Percentiles rank a stretch among this genome's conserved stretches.
phyloP scores from a whole-genome alignment of 2,888 invertebrate species.

The Acanthosepion esculentum region DNA sequence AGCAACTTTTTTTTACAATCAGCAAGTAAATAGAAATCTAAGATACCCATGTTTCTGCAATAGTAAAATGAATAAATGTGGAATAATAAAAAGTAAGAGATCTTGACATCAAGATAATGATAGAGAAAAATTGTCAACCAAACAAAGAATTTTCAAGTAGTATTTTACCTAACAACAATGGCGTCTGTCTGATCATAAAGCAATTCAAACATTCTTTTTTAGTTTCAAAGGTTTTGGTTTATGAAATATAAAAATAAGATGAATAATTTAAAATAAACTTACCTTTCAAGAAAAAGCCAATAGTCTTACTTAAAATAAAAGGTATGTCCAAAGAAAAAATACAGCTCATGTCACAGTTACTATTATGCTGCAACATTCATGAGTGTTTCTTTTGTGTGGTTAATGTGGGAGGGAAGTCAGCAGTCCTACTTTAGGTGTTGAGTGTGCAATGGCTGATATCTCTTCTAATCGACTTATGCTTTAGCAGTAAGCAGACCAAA shows the following conservation, averaged over 20 bases:
- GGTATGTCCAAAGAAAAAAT: background rate
- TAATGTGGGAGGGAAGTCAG: background rate
- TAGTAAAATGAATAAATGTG: background rate
- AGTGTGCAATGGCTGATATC: background rate
- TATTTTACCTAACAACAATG: background rate
- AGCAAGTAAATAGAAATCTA: background rate
- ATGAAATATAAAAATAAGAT: background rate
- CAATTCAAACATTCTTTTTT: background rate
- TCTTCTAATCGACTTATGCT: background rate
- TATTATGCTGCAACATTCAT: background rate
- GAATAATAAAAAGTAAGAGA: background rate
- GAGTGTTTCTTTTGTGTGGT: conserved; percentile 33
- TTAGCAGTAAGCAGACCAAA: background rate
- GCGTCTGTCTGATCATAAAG: background rate
- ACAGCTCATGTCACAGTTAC: background rate
- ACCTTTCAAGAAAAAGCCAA: conserved; percentile 17
- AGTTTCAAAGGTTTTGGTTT: background rate
- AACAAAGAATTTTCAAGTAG: background rate
- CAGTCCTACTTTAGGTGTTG: background rate
- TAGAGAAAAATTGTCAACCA: background rate
- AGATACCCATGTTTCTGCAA: background rate
- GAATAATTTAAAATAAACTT: background rate
- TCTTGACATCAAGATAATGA: background rate
- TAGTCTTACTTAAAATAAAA: background rate
- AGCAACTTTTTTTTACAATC: background rate